Evolutionary conservation across 2,888 invertebrate genomes (phyloP).

Genomic region (Trachelus iudaicus): DNA sequence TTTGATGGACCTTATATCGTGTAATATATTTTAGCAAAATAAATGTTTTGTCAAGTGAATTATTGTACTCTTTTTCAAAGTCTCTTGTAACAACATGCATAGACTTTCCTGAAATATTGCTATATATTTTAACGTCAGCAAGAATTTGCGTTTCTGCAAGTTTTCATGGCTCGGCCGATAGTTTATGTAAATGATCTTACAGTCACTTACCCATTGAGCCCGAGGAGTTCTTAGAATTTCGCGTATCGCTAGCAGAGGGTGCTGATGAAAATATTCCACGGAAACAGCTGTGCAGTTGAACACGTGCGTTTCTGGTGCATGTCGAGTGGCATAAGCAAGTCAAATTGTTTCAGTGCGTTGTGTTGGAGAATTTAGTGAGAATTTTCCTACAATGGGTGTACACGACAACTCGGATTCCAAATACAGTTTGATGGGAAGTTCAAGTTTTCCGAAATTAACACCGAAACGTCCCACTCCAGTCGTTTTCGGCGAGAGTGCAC

Average conservation of each 20-base stretch:
- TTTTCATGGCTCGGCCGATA: not conserved
- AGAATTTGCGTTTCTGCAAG: not conserved
- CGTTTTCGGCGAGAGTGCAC: slow-evolving; percentile 42
- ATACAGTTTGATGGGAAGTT: slow-evolving; percentile 50
- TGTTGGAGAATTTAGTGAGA: not conserved
- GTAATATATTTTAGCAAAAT: not conserved
- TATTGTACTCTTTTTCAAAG: not conserved
- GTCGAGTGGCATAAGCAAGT: not conserved
- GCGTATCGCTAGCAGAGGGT: not conserved
- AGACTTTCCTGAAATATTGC: not conserved
- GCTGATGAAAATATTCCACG: not conserved
- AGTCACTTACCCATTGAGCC: not conserved
- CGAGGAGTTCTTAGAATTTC: not conserved
- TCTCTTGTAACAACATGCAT: not conserved
- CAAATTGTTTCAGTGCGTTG: not conserved
- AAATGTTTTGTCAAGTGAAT: not conserved
- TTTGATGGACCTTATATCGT: not conserved
- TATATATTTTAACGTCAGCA: not conserved
- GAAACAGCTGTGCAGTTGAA: not conserved
- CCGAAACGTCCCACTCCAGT: slow-evolving; percentile 51
- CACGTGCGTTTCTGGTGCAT: not conserved
- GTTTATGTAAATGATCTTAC: not conserved
- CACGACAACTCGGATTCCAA: slow-evolving; percentile 61
- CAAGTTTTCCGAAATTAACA: slow-evolving; percentile 53
- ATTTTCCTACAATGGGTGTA: slow-evolving; percentile 51